phyloP scores from a whole-genome alignment of 2,113 vertebrate species.

The Grammatotria lemairii region DNA sequence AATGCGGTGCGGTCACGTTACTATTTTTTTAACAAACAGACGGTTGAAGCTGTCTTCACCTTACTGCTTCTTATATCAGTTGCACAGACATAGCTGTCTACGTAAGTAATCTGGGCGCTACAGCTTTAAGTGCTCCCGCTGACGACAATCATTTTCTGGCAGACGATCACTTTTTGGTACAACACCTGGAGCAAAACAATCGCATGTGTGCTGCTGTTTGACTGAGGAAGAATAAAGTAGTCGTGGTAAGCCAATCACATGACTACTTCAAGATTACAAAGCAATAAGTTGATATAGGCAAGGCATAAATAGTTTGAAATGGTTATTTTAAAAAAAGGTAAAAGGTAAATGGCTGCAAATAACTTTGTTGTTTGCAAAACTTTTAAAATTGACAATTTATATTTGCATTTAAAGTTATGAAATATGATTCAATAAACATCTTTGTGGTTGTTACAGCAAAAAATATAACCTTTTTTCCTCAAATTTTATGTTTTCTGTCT shows the following conservation, averaged over 20 bases:
- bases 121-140: accelerated
- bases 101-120: not conserved
- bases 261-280: not conserved
- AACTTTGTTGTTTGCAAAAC: no score
- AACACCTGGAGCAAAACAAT: not conserved
- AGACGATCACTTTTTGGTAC: not conserved
- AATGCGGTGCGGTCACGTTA: accelerated
- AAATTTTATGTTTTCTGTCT: no score
- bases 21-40: not conserved
- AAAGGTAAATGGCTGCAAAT: no score
- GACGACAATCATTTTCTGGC: not conserved
- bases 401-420: no score
- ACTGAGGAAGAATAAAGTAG: not conserved
- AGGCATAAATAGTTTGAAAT: not conserved
- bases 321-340: no score
- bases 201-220: not conserved
- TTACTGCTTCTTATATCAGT: not conserved
- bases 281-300: not conserved
- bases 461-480: no score
- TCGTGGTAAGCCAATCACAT: not conserved
- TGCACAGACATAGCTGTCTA: not conserved
- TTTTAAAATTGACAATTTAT: no score
- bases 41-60: not conserved
- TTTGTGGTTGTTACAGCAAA: no score
- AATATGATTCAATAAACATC: no score